Percentiles rank a stretch among this genome's conserved stretches.
phyloP scores from a whole-genome alignment of 2,113 vertebrate genomes.

The Nesogale talazaci region DNA sequence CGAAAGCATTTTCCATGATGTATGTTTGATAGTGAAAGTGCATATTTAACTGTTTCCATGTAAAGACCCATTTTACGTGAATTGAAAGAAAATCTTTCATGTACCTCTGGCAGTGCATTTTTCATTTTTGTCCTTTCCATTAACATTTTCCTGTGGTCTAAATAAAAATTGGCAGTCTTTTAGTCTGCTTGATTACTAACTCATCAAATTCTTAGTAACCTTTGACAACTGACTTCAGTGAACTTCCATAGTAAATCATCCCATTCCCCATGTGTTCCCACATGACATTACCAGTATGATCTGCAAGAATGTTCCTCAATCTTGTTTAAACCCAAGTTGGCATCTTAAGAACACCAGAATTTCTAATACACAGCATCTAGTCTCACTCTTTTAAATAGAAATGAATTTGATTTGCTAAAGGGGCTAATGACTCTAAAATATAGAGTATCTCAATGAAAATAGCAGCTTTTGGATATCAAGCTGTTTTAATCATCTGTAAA shows the following conservation, averaged over 20 bases:
- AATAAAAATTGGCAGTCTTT: conserved; percentile 8
- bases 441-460: conserved; percentile 20
- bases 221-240: conserved; percentile 42
- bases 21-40: conserved; percentile 57
- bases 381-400: conserved; percentile 38
- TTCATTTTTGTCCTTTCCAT: conserved; percentile 63
- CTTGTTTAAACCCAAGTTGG: conserved; percentile 40
- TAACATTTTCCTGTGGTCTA: conserved; percentile 53
- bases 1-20: conserved; percentile 69
- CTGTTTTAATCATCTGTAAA: conserved; percentile 35
- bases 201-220: conserved; percentile 1
- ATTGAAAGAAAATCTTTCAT: conserved; percentile 46
- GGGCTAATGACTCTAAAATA: not conserved
- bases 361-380: conserved; percentile 32
- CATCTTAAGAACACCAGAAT: not conserved
- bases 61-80: conserved; percentile 63
- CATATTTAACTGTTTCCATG: conserved; percentile 49
- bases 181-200: conserved; percentile 38
- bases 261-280: not conserved
- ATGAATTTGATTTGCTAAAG: conserved; percentile 35
- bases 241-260: not conserved
- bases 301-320: conserved; percentile 43
- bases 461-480: not conserved
- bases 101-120: conserved; percentile 59
- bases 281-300: not conserved